Conservation (phyloP, 2,797 vertebrate genomes). For the Enteromius trimaculatus region DNA sequence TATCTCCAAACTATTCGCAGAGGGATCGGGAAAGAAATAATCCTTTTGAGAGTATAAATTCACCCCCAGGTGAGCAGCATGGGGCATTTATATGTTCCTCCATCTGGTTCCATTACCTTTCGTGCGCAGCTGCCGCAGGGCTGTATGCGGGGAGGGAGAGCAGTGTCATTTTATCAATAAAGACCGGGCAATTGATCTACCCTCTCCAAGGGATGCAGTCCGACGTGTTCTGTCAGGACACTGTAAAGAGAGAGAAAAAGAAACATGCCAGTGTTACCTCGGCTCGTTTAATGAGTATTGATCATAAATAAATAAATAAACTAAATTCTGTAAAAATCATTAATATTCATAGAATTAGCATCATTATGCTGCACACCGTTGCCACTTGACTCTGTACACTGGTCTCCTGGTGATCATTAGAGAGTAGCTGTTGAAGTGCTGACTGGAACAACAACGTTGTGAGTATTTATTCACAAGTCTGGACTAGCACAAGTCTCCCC, state of each 20-base stretch:
- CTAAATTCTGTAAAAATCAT: slow-evolving; percentile 38
- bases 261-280: slow-evolving; percentile 23
- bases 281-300: slow-evolving; percentile 48
- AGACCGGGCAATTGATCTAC: slow-evolving; percentile 42
- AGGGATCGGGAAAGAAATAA: slow-evolving; percentile 51
- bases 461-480: slow-evolving; percentile 25
- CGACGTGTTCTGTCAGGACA: slow-evolving; percentile 32
- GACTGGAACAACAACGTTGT: slow-evolving; percentile 15
- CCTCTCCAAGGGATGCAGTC: slow-evolving; percentile 24
- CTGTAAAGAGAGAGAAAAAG: slow-evolving; percentile 45
- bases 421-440: slow-evolving; percentile 7
- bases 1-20: slow-evolving; percentile 79
- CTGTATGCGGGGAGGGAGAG: slow-evolving; percentile 33
- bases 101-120: slow-evolving; percentile 53
- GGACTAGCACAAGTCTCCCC: background rate
- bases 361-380: slow-evolving; percentile 27
- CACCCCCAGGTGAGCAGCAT: slow-evolving; percentile 55
- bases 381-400: background rate
- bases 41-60: slow-evolving; percentile 61
- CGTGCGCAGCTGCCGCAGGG: slow-evolving; percentile 48
- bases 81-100: slow-evolving; percentile 25
- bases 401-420: slow-evolving; percentile 21
- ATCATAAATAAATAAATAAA: slow-evolving; percentile 46
- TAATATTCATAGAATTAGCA: slow-evolving; percentile 50
- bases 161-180: slow-evolving; percentile 56